Percentiles rank a stretch among this genome's conserved stretches.
These are phyloP conservation scores for Periophthalmus modestus DNA, from an alignment of 2,113 vertebrate species.

Conservation along the genomic window DNA sequence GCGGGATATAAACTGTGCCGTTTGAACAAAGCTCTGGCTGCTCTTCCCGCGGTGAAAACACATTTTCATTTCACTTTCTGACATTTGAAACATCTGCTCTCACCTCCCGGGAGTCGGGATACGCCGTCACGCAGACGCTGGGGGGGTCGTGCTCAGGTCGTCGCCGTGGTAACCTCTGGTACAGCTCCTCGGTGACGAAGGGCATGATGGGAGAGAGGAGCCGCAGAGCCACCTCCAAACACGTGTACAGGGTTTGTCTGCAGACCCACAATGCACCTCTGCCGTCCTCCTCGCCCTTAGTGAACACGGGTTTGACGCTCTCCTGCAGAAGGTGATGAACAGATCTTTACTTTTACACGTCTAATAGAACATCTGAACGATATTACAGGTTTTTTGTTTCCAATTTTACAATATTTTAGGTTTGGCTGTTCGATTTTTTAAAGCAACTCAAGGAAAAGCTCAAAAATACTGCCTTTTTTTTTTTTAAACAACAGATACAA, in stretches of 20 bases:
- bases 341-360: neutral
- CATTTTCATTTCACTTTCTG: neutral
- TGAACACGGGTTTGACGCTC: slow-evolving; percentile 86
- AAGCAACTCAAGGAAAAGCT: no score
- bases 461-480: no score
- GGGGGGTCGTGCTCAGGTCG: slow-evolving; percentile 67
- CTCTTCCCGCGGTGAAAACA: no score
- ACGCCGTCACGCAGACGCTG: slow-evolving; percentile 82
- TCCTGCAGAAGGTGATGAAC: slow-evolving; percentile 69
- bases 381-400: no score
- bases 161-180: slow-evolving; percentile 84
- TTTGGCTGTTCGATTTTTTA: no score
- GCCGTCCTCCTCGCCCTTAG: slow-evolving; percentile 62
- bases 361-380: no score
- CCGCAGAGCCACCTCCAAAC: slow-evolving; percentile 84
- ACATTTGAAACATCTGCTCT: neutral
- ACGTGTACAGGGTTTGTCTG: slow-evolving; percentile 87
- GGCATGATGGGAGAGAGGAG: slow-evolving; percentile 90
- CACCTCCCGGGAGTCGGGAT: slow-evolving; percentile 83
- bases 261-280: slow-evolving; percentile 67
- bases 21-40: no score
- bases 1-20: no score
- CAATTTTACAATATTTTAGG: no score
- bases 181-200: slow-evolving; percentile 88
- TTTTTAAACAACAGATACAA: no score